A percentile compares a stretch with the other conserved stretches of the same genome.
These are phyloP conservation scores for Microctenopoma lineatum DNA, from an alignment of 2,797 vertebrate genomes.

Conservation along the genomic window DNA sequence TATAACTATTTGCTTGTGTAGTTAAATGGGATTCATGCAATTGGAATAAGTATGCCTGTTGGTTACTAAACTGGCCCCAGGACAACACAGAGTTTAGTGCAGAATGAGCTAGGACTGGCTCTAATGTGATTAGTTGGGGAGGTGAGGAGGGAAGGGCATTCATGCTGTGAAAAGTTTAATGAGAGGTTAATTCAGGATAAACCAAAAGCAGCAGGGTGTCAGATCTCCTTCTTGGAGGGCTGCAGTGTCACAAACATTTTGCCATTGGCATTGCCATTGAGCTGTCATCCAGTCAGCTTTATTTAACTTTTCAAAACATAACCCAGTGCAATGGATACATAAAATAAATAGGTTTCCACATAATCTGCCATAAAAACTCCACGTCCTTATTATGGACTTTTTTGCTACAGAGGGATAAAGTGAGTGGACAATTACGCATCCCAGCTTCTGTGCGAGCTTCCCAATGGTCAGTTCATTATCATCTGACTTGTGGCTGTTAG, in stretches of 20 bases:
- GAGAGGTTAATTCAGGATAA: conserved; percentile 72
- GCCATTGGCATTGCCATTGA: neutral
- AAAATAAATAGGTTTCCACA: neutral
- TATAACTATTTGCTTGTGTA: conserved; percentile 2
- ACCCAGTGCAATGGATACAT: neutral
- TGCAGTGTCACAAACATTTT: conserved; percentile 63
- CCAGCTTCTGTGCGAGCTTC: neutral
- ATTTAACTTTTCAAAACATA: neutral
- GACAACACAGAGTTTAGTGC: conserved; percentile 56
- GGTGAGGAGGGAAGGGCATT: conserved; percentile 42
- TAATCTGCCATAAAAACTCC: neutral
- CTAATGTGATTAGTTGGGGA: conserved; percentile 70
- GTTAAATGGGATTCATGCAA: conserved; percentile 70
- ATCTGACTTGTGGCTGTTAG: neutral
- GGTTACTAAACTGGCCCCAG: conserved; percentile 48
- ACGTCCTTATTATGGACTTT: neutral
- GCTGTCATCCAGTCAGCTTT: neutral
- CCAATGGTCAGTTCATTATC: neutral
- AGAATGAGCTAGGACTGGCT: conserved; percentile 62
- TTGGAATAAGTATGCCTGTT: conserved; percentile 38
- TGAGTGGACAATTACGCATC: neutral
- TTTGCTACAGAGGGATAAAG: neutral
- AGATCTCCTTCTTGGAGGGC: conserved; percentile 58
- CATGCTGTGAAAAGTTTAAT: conserved; percentile 78
- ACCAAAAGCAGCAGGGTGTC: conserved; percentile 63